Conservation (phyloP, 1,140 invertebrate genomes). For the Drosophila pectinifera region DNA sequence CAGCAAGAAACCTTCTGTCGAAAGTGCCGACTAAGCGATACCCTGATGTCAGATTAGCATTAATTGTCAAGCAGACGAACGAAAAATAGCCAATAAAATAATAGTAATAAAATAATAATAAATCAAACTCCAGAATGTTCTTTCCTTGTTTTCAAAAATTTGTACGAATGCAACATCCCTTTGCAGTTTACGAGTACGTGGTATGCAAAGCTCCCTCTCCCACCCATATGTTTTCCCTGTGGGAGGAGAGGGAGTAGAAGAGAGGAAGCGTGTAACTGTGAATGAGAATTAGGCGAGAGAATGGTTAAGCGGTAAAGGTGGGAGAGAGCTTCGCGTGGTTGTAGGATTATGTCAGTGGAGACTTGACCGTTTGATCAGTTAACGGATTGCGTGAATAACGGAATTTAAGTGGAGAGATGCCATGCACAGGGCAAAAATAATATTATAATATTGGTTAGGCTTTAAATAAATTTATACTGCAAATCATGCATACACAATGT, state of each 20-base stretch:
- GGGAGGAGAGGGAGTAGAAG: constrained; percentile 6
- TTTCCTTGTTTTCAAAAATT: neutral
- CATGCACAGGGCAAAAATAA: neutral
- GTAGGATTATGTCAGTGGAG: constrained; percentile 27
- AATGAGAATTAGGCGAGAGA: neutral
- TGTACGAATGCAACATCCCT: neutral
- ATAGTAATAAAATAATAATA: neutral
- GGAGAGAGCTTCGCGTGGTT: constrained; percentile 19
- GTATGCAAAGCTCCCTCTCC: constrained; percentile 31
- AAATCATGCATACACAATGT: neutral
- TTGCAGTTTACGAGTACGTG: neutral
- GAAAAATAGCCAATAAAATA: neutral
- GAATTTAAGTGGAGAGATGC: constrained; percentile 5
- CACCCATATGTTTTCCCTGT: constrained; percentile 19
- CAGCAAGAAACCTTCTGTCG: neutral
- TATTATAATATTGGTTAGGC: neutral
- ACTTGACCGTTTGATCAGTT: constrained; percentile 24
- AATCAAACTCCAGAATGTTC: too few species aligned
- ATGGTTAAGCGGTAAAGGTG: neutral
- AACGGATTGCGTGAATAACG: constrained; percentile 15
- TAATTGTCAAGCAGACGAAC: neutral
- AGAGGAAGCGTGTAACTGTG: constrained; percentile 5
- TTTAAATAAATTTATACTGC: too few species aligned
- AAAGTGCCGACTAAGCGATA: neutral
- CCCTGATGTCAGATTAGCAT: neutral